Conservation (phyloP, 53 echinoderm and acorn worm genomes). For the Patiria pectinifera region DNA sequence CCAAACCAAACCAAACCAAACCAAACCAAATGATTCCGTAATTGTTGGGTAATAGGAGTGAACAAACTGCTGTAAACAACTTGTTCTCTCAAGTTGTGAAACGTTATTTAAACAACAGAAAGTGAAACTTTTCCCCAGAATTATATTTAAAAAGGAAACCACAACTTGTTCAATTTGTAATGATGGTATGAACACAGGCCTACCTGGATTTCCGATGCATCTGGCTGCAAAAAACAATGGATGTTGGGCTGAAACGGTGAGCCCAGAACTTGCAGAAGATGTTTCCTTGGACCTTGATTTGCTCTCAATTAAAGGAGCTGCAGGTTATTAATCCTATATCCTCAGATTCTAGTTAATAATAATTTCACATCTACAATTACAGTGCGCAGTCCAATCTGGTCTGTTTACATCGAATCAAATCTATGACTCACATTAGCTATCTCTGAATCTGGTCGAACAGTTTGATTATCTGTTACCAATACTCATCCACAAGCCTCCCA, state of each 20-base stretch:
- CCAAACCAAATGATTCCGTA: too few relatives aligned
- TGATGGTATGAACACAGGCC: not conserved
- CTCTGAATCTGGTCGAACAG: not conserved
- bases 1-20: too few relatives aligned
- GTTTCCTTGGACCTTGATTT: not conserved
- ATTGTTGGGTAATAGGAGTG: not conserved
- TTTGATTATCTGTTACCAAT: constrained; percentile 3
- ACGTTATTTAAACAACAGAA: not conserved
- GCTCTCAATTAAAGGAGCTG: not conserved
- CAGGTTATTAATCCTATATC: too few relatives aligned
- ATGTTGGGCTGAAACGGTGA: not conserved
- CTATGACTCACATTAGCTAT: not conserved
- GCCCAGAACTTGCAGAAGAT: not conserved
- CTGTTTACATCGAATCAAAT: not conserved
- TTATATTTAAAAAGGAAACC: not conserved
- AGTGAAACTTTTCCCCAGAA: not conserved
- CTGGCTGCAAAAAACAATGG: not conserved
- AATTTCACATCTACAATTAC: not conserved
- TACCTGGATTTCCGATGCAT: constrained; percentile 9
- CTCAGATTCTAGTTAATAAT: not conserved
- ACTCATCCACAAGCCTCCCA: not conserved
- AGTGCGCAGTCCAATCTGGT: not conserved
- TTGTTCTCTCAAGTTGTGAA: not conserved
- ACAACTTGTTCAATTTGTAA: not conserved
- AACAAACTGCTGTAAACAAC: not conserved